Conservation (phyloP, 2,888 invertebrate genomes). For the Luffia ferchaultella region DNA sequence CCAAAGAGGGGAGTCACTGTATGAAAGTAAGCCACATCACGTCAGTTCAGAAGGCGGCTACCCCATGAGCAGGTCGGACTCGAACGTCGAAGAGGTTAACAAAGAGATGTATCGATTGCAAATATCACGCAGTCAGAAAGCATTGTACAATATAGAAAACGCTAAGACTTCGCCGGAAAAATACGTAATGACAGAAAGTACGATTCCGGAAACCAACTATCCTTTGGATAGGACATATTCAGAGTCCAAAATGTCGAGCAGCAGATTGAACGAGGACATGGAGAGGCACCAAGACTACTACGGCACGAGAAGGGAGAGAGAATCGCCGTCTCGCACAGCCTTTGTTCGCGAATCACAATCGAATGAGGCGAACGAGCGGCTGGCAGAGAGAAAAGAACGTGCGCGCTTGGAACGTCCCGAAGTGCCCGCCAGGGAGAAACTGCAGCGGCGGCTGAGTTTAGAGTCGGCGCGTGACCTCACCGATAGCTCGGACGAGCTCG, state of each 20-base stretch:
- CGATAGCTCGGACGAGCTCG: constrained; percentile 74
- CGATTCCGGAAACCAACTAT: constrained; percentile 52
- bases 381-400: constrained; percentile 38
- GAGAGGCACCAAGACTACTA: constrained; percentile 51
- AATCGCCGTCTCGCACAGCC: constrained; percentile 38
- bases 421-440: constrained; percentile 37
- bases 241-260: constrained; percentile 52
- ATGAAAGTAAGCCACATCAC: constrained; percentile 56
- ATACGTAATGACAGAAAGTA: constrained; percentile 38
- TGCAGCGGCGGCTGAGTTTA: constrained; percentile 71
- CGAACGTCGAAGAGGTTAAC: constrained; percentile 60
- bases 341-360: constrained; percentile 44
- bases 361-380: constrained; percentile 44
- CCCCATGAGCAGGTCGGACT: constrained; percentile 56
- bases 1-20: constrained; percentile 49
- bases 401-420: constrained; percentile 21
- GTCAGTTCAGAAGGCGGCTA: constrained; percentile 53
- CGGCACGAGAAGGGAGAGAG: constrained; percentile 24
- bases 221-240: constrained; percentile 55
- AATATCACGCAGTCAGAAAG: constrained; percentile 58
- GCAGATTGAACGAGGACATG: constrained; percentile 51
- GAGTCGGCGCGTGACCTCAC: constrained; percentile 77
- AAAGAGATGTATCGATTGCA: constrained; percentile 61
- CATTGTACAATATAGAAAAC: constrained; percentile 54
- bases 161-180: constrained; percentile 49